A percentile compares a stretch with the other conserved stretches of the same genome.
Evolutionary conservation across 2,888 invertebrate genomes (phyloP).

Genomic region (Fragum fragum): DNA sequence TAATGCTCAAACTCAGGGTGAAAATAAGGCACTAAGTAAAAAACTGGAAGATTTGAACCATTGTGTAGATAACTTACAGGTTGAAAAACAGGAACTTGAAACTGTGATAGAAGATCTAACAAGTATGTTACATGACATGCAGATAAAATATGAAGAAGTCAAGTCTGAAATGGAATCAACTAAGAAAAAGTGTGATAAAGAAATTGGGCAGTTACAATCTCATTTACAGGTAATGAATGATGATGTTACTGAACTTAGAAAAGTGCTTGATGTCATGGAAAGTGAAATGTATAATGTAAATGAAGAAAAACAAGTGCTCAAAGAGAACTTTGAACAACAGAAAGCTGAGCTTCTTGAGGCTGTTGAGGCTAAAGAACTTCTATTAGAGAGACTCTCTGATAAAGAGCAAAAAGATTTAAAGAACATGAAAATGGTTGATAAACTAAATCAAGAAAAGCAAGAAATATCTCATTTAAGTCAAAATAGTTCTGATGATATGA

Average conservation of each 20-base stretch:
- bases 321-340: slow-evolving; percentile 61
- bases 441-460: slow-evolving; percentile 29
- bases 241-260: slow-evolving; percentile 69
- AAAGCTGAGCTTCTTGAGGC: slow-evolving; percentile 53
- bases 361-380: slow-evolving; percentile 59
- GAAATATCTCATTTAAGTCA: neutral
- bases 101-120: slow-evolving; percentile 53
- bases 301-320: slow-evolving; percentile 64
- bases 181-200: slow-evolving; percentile 69
- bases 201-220: slow-evolving; percentile 66
- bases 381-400: slow-evolving; percentile 57
- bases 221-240: slow-evolving; percentile 69
- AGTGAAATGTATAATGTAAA: slow-evolving; percentile 62
- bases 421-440: slow-evolving; percentile 61
- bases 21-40: slow-evolving; percentile 47
- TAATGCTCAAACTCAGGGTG: slow-evolving; percentile 29
- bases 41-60: slow-evolving; percentile 35
- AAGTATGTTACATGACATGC: slow-evolving; percentile 65
- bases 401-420: slow-evolving; percentile 69
- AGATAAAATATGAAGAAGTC: slow-evolving; percentile 70
- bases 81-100: slow-evolving; percentile 53
- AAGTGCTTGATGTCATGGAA: slow-evolving; percentile 66
- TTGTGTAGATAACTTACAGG: slow-evolving; percentile 38
- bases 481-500: slow-evolving; percentile 21
- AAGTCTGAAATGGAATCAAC: slow-evolving; percentile 69